Base-by-base conservation (phyloP, 2,113 vertebrate species). In the Nibea albiflora region DNA sequence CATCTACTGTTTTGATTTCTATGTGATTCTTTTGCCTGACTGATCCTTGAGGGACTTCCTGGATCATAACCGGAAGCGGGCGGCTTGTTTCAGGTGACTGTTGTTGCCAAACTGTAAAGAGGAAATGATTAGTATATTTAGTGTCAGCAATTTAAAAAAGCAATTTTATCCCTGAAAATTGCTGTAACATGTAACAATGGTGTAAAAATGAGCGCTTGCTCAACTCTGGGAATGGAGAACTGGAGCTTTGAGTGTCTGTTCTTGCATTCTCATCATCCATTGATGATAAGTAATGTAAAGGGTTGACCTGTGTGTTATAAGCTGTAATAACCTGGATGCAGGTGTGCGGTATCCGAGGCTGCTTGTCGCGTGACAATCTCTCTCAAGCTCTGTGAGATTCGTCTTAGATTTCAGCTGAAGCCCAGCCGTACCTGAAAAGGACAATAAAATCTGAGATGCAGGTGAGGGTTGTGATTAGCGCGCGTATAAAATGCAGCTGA, bases 341-440 rank as follows among this genome's bases (percentile, higher is more conserved):
- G 11, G 28, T 53, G 12, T 20, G 2, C 1, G 4, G 16, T 28
- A 4, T 39, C 26, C 4, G n/a, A 57, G 22, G 11, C 28, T 24
- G 7, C 11, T 22, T 46, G 53, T 78, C 78, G 76, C 46, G 42
- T 73, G 80, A 76, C 66, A 73, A 9, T 46, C 19, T 65, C 28
- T 12, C 22, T 63, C 44, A 0, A 31, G 35, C 10, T 70, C 61
- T 11, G 1, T 16, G 14, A 63, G 49, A 20, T 63, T 65, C 0
- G 11, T 72, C 35, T 84, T 63, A 73, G 52, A 79, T 86, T 88
- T 88, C 83, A 79, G 20, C n/a, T 66, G 26, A 47, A 28, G 47
- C 46, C 35, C 64, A 16, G 50, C 3, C 3, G 52, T 73, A 46
- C 65, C 11, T 74, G 56, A 69, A 68, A 68, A 58, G 62, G 31